Base-by-base conservation (phyloP, 2,888 invertebrate species). In the Leptopterna dolabrata region DNA sequence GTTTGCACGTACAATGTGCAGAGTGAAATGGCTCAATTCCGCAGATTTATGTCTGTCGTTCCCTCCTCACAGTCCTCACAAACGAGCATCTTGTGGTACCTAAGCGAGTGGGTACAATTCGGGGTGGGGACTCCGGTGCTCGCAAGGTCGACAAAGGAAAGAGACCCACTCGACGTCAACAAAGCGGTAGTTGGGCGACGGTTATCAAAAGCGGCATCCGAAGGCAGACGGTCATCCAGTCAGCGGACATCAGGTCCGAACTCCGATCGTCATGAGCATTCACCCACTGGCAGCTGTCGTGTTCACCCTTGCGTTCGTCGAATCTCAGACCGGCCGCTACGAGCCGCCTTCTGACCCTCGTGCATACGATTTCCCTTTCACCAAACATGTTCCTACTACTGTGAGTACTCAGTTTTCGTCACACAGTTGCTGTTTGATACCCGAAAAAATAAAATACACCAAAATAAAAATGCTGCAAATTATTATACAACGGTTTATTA, bases 341-440 rank as follows among this genome's bases (percentile, higher is more conserved):
- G 47, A 24, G 0, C 81, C 81, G 47, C 81, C 81, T 16, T 19
- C 81, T 9, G 51, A 81, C 29, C 81, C 81, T 30, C 81, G 81
- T 27, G 81, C n/a, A 2, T 81, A 81, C 81, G 81, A 81, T 51
- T 81, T 81, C 51, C 47, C 51, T 13, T 81, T 45, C 81, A 47
- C 51, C 9, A 51, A 29, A 19, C 24, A 24, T 14, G 30, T 81
- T 13, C 81, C 81, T 9, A 29, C 29, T 24, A 14, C 29, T 14
- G 81, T 81, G n/a, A 81, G 81, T 45, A 51, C 14, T 13, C 14
- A 6, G 29, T 13, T 55, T 55, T 19, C 7, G 1, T 55, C n/a
- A 55, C 16, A 9, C n/a, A n/a, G n/a, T n/a, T n/a, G n/a, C n/a
- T n/a, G n/a, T n/a, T n/a, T n/a, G n/a, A n/a, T n/a, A n/a, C n/a